phyloP scores from a whole-genome alignment of 2,888 invertebrate species.

The Tuberolachnus salignus region DNA sequence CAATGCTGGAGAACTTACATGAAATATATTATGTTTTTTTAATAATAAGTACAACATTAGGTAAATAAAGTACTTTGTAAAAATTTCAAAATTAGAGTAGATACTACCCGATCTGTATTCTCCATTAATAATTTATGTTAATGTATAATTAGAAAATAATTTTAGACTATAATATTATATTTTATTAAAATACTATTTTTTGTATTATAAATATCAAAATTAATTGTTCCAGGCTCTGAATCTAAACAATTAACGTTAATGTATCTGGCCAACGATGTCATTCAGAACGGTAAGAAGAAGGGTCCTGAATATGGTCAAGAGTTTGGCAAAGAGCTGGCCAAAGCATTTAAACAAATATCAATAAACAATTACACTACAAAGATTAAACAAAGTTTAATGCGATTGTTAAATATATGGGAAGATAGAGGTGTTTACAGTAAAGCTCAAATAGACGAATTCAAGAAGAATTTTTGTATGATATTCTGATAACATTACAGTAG shows the following conservation, averaged over 20 bases:
- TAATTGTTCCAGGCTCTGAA: conserved; percentile 74
- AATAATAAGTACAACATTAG: too few relatives aligned
- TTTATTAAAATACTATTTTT: neutral
- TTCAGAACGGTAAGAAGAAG: conserved; percentile 97
- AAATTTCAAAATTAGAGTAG: too few relatives aligned
- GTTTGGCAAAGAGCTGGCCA: conserved; percentile 79
- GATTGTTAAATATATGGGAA: conserved; percentile 89
- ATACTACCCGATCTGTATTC: too few relatives aligned
- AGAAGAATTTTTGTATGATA: conserved; percentile 65
- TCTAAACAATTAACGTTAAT: conserved; percentile 88
- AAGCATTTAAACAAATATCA: conserved; percentile 85
- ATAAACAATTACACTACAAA: conserved; percentile 71
- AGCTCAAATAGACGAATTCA: conserved; percentile 79
- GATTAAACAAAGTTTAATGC: conserved; percentile 77
- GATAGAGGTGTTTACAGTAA: conserved; percentile 88
- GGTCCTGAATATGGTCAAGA: conserved; percentile 93
- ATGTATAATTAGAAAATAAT: too few relatives aligned
- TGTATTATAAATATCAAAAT: conserved; percentile 18
- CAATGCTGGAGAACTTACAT: too few relatives aligned
- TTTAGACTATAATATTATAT: too few relatives aligned
- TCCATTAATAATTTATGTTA: too few relatives aligned
- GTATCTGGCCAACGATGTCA: conserved; percentile 98
- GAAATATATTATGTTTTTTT: too few relatives aligned
- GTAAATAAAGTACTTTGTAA: too few relatives aligned
- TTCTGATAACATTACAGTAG: neutral